Percentiles rank a stretch among this genome's conserved stretches.
Conservation (phyloP, 2,888 invertebrate genomes). For the Ornithoptera priamus region DNA sequence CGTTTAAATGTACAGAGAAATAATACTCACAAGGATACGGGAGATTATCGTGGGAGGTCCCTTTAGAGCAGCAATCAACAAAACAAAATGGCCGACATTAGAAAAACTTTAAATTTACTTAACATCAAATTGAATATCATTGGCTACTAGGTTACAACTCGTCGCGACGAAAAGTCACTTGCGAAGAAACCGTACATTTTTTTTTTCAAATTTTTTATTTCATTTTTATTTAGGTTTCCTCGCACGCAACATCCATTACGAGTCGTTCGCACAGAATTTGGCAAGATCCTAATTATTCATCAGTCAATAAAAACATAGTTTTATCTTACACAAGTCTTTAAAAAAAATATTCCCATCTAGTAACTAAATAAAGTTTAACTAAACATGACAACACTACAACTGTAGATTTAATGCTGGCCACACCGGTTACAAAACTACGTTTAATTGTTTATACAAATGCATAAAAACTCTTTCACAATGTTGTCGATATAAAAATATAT, state of each 20-base stretch:
- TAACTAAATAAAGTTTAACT: slow-evolving; percentile 10
- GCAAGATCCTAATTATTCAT: slow-evolving; percentile 65
- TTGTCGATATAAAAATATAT: no score
- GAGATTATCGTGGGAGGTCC: slow-evolving; percentile 83
- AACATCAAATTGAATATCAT: slow-evolving; percentile 29
- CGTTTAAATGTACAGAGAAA: slow-evolving; percentile 21
- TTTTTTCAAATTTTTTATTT: slow-evolving; percentile 23
- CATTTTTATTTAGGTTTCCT: slow-evolving; percentile 35
- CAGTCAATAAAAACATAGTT: slow-evolving; percentile 51
- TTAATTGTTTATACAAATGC: slow-evolving; percentile 8
- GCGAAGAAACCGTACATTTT: slow-evolving; percentile 15
- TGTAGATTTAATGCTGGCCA: slow-evolving; percentile 22
- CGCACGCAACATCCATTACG: slow-evolving; percentile 34
- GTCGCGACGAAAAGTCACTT: slow-evolving; percentile 12
- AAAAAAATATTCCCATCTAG: slow-evolving; percentile 32
- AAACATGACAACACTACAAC: slow-evolving; percentile 23
- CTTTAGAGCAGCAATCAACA: slow-evolving; percentile 68
- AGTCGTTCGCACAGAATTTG: slow-evolving; percentile 49
- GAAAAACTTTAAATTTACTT: slow-evolving; percentile 19
- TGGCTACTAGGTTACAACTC: slow-evolving; percentile 18
- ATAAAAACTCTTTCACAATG: background rate
- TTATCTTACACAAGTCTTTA: slow-evolving; percentile 49
- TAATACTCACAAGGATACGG: slow-evolving; percentile 82
- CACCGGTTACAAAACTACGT: slow-evolving; percentile 26
- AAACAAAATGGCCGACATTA: slow-evolving; percentile 45